phyloP scores from a whole-genome alignment of 2,888 invertebrate genomes.

The Nymphalis polychloros region DNA sequence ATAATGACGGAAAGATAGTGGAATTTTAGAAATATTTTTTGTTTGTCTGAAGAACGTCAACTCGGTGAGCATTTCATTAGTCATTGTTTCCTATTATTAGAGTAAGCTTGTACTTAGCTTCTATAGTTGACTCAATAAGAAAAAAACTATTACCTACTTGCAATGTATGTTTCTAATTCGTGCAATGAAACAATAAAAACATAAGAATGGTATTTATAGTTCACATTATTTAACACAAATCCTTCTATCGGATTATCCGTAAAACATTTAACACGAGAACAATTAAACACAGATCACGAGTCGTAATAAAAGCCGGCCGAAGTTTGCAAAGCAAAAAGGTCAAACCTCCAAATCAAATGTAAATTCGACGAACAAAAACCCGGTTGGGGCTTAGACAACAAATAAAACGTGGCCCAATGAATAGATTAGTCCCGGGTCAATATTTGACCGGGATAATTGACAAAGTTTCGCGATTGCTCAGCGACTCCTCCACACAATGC shows the following conservation, averaged over 20 bases:
- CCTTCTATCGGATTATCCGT: not conserved
- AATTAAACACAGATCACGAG: constrained; percentile 20
- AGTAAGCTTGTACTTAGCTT: too few species aligned
- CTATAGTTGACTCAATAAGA: too few species aligned
- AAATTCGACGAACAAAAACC: constrained; percentile 47
- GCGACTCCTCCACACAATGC: constrained; percentile 26
- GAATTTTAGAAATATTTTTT: too few species aligned
- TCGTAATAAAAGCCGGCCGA: constrained; percentile 28
- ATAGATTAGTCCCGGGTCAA: constrained; percentile 54
- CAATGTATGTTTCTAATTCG: too few species aligned
- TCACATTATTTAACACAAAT: not conserved
- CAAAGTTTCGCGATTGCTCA: constrained; percentile 47
- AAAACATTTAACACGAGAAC: constrained; percentile 7
- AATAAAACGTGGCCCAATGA: constrained; percentile 54
- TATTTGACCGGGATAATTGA: constrained; percentile 56
- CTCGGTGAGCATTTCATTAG: too few species aligned
- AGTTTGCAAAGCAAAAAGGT: constrained; percentile 31
- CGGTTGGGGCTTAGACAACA: constrained; percentile 43
- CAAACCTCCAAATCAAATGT: constrained; percentile 45
- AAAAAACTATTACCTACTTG: too few species aligned
- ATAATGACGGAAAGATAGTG: too few species aligned
- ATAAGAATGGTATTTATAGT: too few species aligned
- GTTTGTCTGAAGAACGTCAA: too few species aligned
- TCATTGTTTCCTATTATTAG: too few species aligned
- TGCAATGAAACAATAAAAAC: too few species aligned